Evolutionary conservation across 2,797 vertebrate genomes (phyloP).

Genomic region (Hoplostethus mediterraneus): DNA sequence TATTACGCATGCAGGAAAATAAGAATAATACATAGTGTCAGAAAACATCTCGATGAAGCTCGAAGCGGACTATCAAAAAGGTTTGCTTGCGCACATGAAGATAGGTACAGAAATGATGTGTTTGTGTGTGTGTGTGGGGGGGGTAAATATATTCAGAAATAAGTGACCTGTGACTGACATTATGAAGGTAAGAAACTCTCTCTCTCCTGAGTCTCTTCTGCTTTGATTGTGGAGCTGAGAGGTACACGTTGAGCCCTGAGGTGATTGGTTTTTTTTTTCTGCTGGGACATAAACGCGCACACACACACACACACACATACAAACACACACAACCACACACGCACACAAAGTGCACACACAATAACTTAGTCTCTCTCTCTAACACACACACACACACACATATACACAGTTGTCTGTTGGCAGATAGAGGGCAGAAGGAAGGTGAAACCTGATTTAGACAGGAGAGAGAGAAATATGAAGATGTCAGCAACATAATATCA

Average conservation of each 20-base stretch:
- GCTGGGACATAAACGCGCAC: constrained; percentile 6
- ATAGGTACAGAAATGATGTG: constrained; percentile 34
- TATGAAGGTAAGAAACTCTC: constrained; percentile 30
- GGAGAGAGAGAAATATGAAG: constrained; percentile 41
- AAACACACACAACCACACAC: constrained; percentile 23
- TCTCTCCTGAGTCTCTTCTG: no score
- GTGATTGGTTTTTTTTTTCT: constrained; percentile 1
- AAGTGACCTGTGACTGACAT: constrained; percentile 66
- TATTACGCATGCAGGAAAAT: constrained; percentile 43
- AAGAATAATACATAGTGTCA: constrained; percentile 1
- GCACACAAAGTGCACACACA: constrained; percentile 10
- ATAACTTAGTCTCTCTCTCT: no score
- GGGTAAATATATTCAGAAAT: constrained; percentile 46
- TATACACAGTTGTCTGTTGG: constrained; percentile 10
- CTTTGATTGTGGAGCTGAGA: constrained; percentile 31
- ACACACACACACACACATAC: constrained; percentile 20
- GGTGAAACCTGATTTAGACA: constrained; percentile 36
- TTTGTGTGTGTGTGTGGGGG: neutral
- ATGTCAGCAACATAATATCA: constrained; percentile 38
- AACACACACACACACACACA: neutral
- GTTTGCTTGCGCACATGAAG: constrained; percentile 25
- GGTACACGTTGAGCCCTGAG: constrained; percentile 21
- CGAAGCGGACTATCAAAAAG: constrained; percentile 55
- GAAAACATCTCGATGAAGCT: constrained; percentile 36
- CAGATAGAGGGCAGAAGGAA: constrained; percentile 22